phyloP scores from a whole-genome alignment of 1,140 invertebrate genomes.

The Pseudomyrmex concolor region DNA sequence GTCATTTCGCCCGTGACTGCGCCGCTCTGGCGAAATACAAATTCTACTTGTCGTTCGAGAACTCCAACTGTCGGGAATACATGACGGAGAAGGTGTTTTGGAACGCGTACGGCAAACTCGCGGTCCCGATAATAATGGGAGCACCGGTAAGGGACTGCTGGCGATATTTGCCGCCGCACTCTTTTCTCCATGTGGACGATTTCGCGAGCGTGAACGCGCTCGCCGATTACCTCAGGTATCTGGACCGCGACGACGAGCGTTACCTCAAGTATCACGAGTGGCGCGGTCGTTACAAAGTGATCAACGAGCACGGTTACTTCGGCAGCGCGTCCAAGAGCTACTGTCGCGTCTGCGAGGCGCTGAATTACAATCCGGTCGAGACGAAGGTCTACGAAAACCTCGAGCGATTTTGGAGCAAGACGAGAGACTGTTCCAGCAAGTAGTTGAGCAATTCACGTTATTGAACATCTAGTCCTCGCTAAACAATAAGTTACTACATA shows the following conservation, averaged over 20 bases:
- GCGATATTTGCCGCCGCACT: conserved; percentile 87
- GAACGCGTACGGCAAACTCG: conserved; percentile 87
- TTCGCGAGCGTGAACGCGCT: conserved; percentile 88
- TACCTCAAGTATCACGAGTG: conserved; percentile 89
- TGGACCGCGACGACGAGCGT: conserved; percentile 86
- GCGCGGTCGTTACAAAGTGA: conserved; percentile 88
- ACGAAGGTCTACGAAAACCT: conserved; percentile 86
- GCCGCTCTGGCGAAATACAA: conserved; percentile 86
- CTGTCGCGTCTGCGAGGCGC: conserved; percentile 92
- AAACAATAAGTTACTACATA: background rate
- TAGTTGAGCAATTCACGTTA: background rate
- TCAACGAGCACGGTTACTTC: conserved; percentile 91
- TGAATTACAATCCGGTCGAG: conserved; percentile 87
- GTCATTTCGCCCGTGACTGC: conserved; percentile 87
- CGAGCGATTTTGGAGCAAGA: conserved; percentile 83
- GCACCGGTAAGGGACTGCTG: conserved; percentile 84
- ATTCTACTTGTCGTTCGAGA: conserved; percentile 92
- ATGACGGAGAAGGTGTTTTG: conserved; percentile 90
- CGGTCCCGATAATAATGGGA: conserved; percentile 91
- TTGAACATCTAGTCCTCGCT: conserved; percentile 13
- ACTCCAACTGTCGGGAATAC: conserved; percentile 90
- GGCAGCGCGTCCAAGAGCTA: conserved; percentile 89
- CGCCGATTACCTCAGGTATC: conserved; percentile 87
- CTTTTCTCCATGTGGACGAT: conserved; percentile 91
- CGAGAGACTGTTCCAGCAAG: conserved; percentile 80